These are phyloP conservation scores for Eubasilissa splendida DNA, from an alignment of 2,888 invertebrate species.

Conservation along the genomic window DNA sequence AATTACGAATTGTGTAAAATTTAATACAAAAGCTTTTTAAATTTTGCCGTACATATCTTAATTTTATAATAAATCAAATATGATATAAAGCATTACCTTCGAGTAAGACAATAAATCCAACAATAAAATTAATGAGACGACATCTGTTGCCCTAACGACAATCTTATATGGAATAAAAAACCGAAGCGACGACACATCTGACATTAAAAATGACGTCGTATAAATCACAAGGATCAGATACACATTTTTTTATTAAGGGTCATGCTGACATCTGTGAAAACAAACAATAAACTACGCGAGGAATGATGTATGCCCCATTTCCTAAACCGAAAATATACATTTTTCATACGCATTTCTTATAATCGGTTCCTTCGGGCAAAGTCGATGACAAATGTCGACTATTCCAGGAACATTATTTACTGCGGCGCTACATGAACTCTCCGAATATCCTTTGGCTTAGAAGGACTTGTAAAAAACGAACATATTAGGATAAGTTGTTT, in stretches of 20 bases:
- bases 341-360: conserved; percentile 54
- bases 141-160: conserved; percentile 43
- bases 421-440: conserved; percentile 38
- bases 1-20: background rate
- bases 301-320: conserved; percentile 54
- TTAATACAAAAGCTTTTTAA: background rate
- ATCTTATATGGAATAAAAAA: conserved; percentile 34
- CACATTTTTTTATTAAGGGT: conserved; percentile 41
- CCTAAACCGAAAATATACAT: conserved; percentile 46
- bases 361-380: conserved; percentile 39
- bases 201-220: conserved; percentile 32
- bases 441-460: conserved; percentile 29
- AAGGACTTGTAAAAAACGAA: conserved; percentile 22
- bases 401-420: conserved; percentile 52
- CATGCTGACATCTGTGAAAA: conserved; percentile 46
- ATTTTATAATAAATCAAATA: conserved; percentile 9
- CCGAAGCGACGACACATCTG: conserved; percentile 34
- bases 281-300: conserved; percentile 40
- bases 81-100: background rate
- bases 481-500: conserved; percentile 13
- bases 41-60: no score
- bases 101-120: conserved; percentile 21
- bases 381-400: conserved; percentile 54
- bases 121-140: conserved; percentile 36
- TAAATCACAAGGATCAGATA: conserved; percentile 48